phyloP scores from a whole-genome alignment of 2,797 vertebrate species.

The Chiropotes sagulatus region DNA sequence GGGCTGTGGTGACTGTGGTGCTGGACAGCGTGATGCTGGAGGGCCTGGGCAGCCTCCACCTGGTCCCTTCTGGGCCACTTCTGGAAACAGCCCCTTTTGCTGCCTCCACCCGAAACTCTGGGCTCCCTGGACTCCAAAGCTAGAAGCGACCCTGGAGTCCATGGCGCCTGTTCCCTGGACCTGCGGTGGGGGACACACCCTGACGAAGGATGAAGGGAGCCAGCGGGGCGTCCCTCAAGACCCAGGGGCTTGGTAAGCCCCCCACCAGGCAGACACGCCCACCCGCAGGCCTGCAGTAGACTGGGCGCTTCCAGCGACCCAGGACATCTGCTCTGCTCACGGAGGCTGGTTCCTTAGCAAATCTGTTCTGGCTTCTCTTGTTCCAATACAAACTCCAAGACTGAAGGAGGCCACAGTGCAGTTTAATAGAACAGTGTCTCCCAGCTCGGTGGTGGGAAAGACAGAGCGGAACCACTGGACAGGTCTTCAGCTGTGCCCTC shows the following conservation, averaged over 20 bases:
- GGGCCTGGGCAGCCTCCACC: background rate
- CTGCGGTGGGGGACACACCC: background rate
- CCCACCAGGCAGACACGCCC: rapidly evolving
- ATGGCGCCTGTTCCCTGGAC: background rate
- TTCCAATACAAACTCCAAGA: background rate
- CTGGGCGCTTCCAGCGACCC: background rate
- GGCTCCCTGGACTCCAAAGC: background rate
- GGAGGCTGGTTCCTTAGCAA: rapidly evolving
- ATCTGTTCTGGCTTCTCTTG: rapidly evolving
- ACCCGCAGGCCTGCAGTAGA: background rate
- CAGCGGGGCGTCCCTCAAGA: background rate
- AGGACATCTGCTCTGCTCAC: rapidly evolving
- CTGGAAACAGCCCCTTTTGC: no score
- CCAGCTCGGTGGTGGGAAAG: background rate
- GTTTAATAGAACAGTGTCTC: background rate
- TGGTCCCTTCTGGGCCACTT: background rate
- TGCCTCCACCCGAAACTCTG: background rate
- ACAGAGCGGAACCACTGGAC: background rate
- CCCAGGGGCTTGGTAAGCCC: background rate
- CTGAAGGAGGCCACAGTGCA: no score
- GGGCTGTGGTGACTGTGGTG: background rate
- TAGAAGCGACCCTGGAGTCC: background rate
- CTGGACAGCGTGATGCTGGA: background rate
- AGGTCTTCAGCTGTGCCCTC: rapidly evolving
- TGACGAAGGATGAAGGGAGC: background rate